These are phyloP conservation scores for Aphelenchoides avenae DNA, from an alignment of 1,140 invertebrate genomes.

Conservation along the genomic window DNA sequence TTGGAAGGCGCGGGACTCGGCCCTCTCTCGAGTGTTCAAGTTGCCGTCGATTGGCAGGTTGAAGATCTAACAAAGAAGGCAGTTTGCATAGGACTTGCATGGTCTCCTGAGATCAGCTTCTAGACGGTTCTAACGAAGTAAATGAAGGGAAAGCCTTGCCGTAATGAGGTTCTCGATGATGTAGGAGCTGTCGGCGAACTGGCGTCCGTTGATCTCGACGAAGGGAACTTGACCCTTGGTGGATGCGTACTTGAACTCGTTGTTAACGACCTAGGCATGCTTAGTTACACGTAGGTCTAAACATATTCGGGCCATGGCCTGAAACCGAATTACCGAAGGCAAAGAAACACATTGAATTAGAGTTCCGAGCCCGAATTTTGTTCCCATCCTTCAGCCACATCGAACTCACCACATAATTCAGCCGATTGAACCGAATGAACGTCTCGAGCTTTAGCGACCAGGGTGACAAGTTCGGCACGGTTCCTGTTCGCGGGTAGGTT, in stretches of 20 bases:
- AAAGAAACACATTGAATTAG: no score
- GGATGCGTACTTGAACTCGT: constrained; percentile 39
- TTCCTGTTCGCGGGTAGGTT: no score
- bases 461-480: constrained; percentile 75
- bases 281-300: no score
- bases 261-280: no score
- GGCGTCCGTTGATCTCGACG: constrained; percentile 86
- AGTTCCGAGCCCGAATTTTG: no score
- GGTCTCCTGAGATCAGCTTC: no score
- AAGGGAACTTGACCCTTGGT: constrained; percentile 73
- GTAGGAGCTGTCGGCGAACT: constrained; percentile 80
- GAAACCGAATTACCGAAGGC: no score
- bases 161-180: constrained; percentile 78
- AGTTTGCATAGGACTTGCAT: no score
- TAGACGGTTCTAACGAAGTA: no score
- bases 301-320: no score
- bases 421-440: constrained; percentile 78
- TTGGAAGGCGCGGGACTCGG: constrained; percentile 80
- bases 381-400: no score
- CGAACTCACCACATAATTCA: constrained; percentile 80
- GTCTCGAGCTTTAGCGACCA: constrained; percentile 89
- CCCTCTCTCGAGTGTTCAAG: constrained; percentile 72
- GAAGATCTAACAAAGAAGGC: constrained; percentile 76
- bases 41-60: constrained; percentile 75
- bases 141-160: no score